A percentile compares a stretch with the other conserved stretches of the same genome.
Conservation (phyloP, 2,113 vertebrate genomes). For the Thamnaconus septentrionalis region DNA sequence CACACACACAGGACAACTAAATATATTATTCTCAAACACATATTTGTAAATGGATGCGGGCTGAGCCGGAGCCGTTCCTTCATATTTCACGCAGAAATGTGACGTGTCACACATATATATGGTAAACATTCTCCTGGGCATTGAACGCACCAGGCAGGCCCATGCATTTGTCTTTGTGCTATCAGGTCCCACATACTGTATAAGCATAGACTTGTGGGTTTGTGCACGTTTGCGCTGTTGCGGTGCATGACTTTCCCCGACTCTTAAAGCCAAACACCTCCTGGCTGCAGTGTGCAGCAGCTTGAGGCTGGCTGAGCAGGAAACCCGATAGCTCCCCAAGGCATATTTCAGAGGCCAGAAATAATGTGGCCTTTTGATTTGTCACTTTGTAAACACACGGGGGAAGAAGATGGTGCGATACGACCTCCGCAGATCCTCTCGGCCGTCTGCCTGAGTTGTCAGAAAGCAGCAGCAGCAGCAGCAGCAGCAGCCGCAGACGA, state of each 20-base stretch:
- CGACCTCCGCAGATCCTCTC: conserved; percentile 39
- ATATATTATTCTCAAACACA: conserved; percentile 69
- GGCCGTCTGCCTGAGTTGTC: conserved; percentile 47
- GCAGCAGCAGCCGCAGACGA: conserved; percentile 28
- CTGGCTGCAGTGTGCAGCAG: conserved; percentile 58
- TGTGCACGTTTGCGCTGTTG: neutral
- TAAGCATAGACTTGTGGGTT: neutral
- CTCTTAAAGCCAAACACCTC: conserved; percentile 28
- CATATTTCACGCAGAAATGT: conserved; percentile 28
- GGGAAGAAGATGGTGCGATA: conserved; percentile 54
- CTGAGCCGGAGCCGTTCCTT: neutral
- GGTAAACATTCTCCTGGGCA: neutral
- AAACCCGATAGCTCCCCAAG: conserved; percentile 65
- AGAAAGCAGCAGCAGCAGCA: conserved; percentile 51
- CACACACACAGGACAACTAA: conserved; percentile 57
- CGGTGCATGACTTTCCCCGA: neutral
- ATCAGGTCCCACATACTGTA: neutral
- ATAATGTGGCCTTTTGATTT: conserved; percentile 77
- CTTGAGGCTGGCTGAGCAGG: conserved; percentile 54
- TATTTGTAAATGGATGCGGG: conserved; percentile 67
- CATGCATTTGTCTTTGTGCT: neutral
- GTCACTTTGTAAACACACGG: conserved; percentile 70
- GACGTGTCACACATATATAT: neutral
- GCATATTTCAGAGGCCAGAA: conserved; percentile 69
- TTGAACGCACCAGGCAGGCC: neutral